A percentile compares a stretch with the other conserved stretches of the same genome.
phyloP scores from a whole-genome alignment of 1,140 invertebrate species.

The Drosophila malerkotliana region DNA sequence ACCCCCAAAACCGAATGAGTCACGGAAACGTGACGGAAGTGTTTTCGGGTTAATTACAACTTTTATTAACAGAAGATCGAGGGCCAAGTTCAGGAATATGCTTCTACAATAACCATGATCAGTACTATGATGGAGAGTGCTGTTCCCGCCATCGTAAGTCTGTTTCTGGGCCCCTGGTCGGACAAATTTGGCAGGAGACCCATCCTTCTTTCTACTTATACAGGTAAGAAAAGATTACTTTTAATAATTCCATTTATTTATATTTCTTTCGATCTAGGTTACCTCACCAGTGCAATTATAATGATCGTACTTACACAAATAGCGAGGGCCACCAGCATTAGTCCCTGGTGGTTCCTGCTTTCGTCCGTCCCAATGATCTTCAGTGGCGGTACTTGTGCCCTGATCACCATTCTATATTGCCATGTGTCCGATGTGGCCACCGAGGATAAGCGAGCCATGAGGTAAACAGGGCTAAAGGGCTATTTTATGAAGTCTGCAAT shows the following conservation, averaged over 20 bases:
- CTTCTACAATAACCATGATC: conserved; percentile 85
- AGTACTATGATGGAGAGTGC: conserved; percentile 87
- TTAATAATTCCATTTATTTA: background rate
- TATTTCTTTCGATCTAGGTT: conserved; percentile 49
- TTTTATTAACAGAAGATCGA: conserved; percentile 84
- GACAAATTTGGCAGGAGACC: conserved; percentile 89
- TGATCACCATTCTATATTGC: conserved; percentile 87
- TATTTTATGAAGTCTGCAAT: background rate
- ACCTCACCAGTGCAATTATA: conserved; percentile 51
- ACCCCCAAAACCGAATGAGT: conserved; percentile 11
- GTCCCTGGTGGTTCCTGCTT: conserved; percentile 87
- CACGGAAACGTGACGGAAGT: conserved; percentile 16
- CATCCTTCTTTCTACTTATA: conserved; percentile 85
- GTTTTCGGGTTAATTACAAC: background rate
- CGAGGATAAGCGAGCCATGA: conserved; percentile 84
- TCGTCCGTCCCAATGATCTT: conserved; percentile 86
- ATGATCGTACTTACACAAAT: conserved; percentile 58
- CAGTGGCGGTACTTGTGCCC: conserved; percentile 85
- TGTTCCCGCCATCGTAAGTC: conserved; percentile 86
- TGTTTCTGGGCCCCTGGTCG: conserved; percentile 90
- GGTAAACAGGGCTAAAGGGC: conserved; percentile 56
- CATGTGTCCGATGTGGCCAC: conserved; percentile 87
- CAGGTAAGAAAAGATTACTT: conserved; percentile 78
- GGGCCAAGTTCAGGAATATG: conserved; percentile 86
- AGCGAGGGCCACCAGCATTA: conserved; percentile 72